These are phyloP conservation scores for Sphaerodactylus townsendi DNA, from an alignment of 2,113 vertebrate species.

Conservation along the genomic window DNA sequence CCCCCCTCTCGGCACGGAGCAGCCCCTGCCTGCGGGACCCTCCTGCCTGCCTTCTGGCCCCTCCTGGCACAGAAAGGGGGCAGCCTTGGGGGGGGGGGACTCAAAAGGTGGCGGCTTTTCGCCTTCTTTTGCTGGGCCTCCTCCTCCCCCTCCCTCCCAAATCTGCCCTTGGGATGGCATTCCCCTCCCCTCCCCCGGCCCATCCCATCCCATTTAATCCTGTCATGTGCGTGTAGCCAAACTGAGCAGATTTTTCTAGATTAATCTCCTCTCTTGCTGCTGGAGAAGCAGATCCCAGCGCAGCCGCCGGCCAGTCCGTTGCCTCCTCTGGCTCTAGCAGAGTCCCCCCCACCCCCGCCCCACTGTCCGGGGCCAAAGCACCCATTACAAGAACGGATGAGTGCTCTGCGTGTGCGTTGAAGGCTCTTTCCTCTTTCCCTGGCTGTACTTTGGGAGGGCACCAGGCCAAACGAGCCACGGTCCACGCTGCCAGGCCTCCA, in stretches of 20 bases:
- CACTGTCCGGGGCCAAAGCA: neutral
- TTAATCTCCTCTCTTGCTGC: neutral
- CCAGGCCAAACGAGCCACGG: no score
- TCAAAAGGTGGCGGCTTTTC: no score
- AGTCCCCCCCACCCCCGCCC: neutral
- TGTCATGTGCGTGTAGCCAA: neutral
- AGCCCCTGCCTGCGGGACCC: no score
- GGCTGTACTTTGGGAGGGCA: neutral
- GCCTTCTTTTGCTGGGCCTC: no score
- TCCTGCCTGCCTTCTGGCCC: no score
- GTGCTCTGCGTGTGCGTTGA: no score
- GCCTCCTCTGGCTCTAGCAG: no score
- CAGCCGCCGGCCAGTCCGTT: no score
- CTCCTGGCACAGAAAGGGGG: neutral
- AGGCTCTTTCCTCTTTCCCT: no score
- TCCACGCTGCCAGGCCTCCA: neutral
- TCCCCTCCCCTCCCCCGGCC: neutral
- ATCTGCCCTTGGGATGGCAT: no score
- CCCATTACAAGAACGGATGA: neutral
- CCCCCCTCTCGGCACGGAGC: no score
- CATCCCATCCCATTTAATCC: neutral
- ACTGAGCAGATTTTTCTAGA: neutral
- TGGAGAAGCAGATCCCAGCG: neutral
- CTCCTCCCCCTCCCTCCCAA: neutral
- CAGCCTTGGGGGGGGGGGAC: neutral